Evolutionary conservation across 2,797 vertebrate genomes (phyloP).

Genomic region (Caiman crocodilus): DNA sequence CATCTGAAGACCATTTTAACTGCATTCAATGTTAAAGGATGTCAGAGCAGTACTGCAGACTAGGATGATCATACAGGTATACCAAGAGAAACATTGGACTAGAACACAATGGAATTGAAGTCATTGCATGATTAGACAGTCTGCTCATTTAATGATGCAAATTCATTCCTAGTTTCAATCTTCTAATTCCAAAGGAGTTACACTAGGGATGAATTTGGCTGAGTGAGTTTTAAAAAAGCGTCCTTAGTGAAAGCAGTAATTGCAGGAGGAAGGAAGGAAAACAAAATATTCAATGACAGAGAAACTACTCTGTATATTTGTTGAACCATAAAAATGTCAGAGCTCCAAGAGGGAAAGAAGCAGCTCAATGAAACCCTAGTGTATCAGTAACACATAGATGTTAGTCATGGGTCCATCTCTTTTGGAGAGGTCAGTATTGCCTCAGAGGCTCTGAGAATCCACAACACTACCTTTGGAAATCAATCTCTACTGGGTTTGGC

Average conservation of each 20-base stretch:
- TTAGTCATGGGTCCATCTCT: background rate
- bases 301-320: background rate
- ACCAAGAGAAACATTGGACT: background rate
- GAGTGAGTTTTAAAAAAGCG: background rate
- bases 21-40: background rate
- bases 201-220: background rate
- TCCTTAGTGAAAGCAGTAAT: background rate
- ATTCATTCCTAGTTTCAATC: background rate
- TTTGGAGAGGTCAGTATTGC: constrained; percentile 15
- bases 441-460: constrained; percentile 24
- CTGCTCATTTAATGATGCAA: background rate
- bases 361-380: background rate
- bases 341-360: background rate
- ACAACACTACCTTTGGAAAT: constrained; percentile 34
- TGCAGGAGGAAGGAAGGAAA: background rate
- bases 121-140: background rate
- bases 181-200: background rate
- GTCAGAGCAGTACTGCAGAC: background rate
- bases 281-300: background rate
- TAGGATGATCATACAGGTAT: background rate
- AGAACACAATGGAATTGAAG: background rate
- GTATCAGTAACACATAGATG: background rate
- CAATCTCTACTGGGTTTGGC: background rate
- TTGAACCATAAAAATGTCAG: background rate
- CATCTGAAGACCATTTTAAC: background rate